These are phyloP conservation scores for Mohoua ochrocephala DNA, from an alignment of 2,113 vertebrate species.

Conservation along the genomic window DNA sequence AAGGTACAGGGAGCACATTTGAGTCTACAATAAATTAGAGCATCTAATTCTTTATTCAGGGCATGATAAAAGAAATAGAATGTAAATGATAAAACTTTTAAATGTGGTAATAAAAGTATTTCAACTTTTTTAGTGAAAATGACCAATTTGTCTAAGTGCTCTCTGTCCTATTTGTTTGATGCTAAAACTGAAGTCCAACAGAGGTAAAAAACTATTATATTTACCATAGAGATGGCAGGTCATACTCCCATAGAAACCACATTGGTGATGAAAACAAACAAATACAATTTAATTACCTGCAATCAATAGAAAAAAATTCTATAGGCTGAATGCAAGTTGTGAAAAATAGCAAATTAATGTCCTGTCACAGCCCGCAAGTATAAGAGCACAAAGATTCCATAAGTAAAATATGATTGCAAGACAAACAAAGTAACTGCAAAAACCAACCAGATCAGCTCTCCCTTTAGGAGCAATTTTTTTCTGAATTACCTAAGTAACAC, in stretches of 20 bases:
- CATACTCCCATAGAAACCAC: neutral
- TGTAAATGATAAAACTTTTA: neutral
- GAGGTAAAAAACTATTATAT: neutral
- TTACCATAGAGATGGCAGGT: neutral
- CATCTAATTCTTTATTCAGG: neutral
- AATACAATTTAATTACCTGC: constrained; percentile 65
- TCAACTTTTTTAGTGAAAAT: neutral
- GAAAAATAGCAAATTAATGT: constrained; percentile 62
- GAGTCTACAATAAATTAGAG: neutral
- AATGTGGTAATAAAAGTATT: neutral
- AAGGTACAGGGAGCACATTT: neutral
- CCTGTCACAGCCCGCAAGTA: constrained; percentile 28
- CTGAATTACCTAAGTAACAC: neutral
- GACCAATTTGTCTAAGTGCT: neutral
- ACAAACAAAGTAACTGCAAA: constrained; percentile 38
- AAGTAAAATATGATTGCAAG: constrained; percentile 40
- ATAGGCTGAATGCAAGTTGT: constrained; percentile 11
- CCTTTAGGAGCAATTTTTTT: constrained; percentile 1
- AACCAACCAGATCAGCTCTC: neutral
- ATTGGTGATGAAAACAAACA: constrained; percentile 19
- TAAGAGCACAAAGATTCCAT: constrained; percentile 2
- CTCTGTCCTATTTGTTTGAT: neutral
- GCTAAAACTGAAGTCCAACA: neutral
- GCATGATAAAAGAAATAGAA: neutral
- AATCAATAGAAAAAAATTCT: constrained; percentile 65